These are phyloP conservation scores for Vespertilio murinus DNA, from an alignment of 2,797 vertebrate genomes.

Conservation along the genomic window DNA sequence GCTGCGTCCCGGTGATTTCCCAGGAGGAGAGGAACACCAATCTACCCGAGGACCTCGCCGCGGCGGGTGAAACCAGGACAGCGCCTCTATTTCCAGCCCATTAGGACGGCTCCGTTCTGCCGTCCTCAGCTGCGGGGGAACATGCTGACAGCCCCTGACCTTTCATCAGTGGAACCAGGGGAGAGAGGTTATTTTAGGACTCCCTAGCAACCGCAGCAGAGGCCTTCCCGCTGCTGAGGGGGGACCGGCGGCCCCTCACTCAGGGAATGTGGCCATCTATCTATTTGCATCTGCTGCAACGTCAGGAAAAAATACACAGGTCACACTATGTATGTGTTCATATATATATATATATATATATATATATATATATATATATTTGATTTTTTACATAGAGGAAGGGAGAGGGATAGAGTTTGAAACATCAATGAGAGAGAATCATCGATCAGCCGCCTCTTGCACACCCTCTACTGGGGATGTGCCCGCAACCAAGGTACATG, in stretches of 20 bases:
- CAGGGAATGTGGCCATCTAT: not conserved
- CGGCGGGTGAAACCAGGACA: slow-evolving; percentile 84
- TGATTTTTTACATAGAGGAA: too few species aligned
- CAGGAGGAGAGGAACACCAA: slow-evolving; percentile 84
- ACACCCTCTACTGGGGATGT: too few species aligned
- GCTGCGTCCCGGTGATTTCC: slow-evolving; percentile 89
- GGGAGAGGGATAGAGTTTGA: too few species aligned
- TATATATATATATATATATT: too few species aligned
- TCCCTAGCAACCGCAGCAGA: slow-evolving; percentile 80
- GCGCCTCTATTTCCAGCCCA: slow-evolving; percentile 75
- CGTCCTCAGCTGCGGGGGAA: slow-evolving; percentile 88
- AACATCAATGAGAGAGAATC: too few species aligned
- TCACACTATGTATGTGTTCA: not conserved
- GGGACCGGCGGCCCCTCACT: not conserved
- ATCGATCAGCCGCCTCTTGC: too few species aligned
- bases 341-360: too few species aligned
- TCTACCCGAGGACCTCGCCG: slow-evolving; percentile 69
- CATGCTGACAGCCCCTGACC: slow-evolving; percentile 81
- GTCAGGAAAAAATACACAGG: not conserved
- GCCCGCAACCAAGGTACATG: too few species aligned
- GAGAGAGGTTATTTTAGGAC: slow-evolving; percentile 81
- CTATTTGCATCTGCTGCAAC: not conserved
- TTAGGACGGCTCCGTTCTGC: slow-evolving; percentile 80
- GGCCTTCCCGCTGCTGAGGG: not conserved
- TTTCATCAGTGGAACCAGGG: slow-evolving; percentile 83